Base-by-base conservation (phyloP, 2,888 invertebrate genomes). In the Neocrepidodera transversa region DNA sequence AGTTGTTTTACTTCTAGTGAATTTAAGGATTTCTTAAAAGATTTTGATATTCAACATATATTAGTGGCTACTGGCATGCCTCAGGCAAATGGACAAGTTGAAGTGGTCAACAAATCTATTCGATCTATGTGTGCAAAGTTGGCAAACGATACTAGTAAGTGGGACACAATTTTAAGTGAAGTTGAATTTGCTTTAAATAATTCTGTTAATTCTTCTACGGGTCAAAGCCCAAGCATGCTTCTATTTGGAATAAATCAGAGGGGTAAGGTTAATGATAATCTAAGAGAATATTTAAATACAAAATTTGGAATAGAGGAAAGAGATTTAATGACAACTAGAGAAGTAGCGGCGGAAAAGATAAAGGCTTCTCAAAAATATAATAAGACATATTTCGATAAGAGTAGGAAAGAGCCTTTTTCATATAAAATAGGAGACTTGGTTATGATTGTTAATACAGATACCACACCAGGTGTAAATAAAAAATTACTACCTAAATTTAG, bases 371-470 rank as follows among this genome's bases (percentile, higher is more conserved):
- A 30, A 30, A 10, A 30, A 30, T 30, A 30, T 30, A 30, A 10
- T 30, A 30, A 30, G 8, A 30, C 23, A 30, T 13, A 36, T 36
- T 11, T 14, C 2, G 35, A 36, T 14, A 30, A 30, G 10, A 30
- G 10, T 5, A 30, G 30, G 10, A 30, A 30, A 30, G 30, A 7
- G 30, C 30, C 30, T n/a, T 30, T 6, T 30, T 7, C n/a, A 30
- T 30, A 30, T 30, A 30, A 30, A n/a, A 30, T 30, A 30, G 35
- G 35, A 36, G 14, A 36, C 13, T 36, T 36, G 13, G 35, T 36
- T 13, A 36, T 14, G 35, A 14, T 36, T 14, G 4, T 5, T 13
- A 36, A 36, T 36, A 36, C 2, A 4, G 35, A 14, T 36, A 36
- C 35, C 1, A 36, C 35, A 2, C 1, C 14, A 14, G 35, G 30